Percentiles rank a stretch among this genome's conserved stretches.
Evolutionary conservation across 2,797 vertebrate genomes (phyloP).

Genomic region (Lepus oiostolus): DNA sequence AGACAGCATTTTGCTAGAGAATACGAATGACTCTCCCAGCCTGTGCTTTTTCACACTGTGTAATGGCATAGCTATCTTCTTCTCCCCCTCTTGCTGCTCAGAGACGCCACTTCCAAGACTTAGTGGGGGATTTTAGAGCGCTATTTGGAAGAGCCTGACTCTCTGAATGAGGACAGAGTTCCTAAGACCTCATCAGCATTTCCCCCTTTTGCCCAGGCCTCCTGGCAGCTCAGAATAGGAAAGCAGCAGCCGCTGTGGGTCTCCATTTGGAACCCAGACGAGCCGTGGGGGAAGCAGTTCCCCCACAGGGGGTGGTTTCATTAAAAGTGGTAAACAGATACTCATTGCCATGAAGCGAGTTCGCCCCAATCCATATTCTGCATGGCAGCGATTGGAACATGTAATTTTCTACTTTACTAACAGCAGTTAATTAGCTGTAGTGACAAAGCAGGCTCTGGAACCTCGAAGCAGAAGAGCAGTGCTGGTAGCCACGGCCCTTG

Average conservation of each 20-base stretch:
- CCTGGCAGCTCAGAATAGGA: background rate
- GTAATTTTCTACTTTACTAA: constrained; percentile 48
- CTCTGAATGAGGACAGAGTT: constrained; percentile 19
- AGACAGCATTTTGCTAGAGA: constrained; percentile 15
- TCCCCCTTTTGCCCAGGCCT: background rate
- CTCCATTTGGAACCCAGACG: background rate
- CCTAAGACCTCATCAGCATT: background rate
- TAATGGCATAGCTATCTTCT: background rate
- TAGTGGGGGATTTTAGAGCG: background rate
- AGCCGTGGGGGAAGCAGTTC: background rate
- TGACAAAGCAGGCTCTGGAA: background rate
- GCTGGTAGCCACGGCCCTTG: background rate
- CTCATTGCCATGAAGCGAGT: constrained; percentile 35
- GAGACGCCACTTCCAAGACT: background rate
- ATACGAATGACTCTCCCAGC: background rate
- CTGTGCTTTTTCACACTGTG: background rate
- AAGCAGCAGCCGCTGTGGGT: background rate
- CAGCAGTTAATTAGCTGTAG: constrained; percentile 48
- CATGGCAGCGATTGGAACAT: background rate
- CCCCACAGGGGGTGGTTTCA: background rate
- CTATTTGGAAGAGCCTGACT: background rate
- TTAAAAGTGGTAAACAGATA: background rate
- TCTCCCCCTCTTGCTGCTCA: background rate
- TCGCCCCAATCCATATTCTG: background rate
- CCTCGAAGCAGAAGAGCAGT: background rate